These are phyloP conservation scores for Melanaphis sacchari DNA, from an alignment of 1,140 invertebrate genomes.

Conservation along the genomic window DNA sequence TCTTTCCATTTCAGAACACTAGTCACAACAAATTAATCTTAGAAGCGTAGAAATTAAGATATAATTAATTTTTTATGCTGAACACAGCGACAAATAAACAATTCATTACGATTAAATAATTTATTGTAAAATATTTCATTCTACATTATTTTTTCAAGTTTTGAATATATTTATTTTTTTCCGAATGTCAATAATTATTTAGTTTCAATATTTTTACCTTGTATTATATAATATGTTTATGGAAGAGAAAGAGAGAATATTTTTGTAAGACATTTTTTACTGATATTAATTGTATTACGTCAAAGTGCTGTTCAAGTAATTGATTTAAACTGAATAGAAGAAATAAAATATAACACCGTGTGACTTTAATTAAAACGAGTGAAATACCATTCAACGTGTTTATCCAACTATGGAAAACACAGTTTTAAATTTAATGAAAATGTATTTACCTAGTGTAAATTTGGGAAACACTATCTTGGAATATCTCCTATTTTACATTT, in stretches of 20 bases:
- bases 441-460: background rate
- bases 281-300: background rate
- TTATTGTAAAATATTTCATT: background rate
- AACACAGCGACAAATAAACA: background rate
- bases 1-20: background rate
- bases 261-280: background rate
- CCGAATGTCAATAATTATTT: background rate
- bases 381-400: background rate
- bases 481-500: background rate
- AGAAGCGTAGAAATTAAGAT: background rate
- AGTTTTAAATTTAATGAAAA: constrained; percentile 1
- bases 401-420: background rate
- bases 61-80: background rate
- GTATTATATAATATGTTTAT: background rate
- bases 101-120: background rate
- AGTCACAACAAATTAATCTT: background rate
- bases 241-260: background rate
- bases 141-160: background rate
- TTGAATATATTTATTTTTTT: background rate
- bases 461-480: background rate
- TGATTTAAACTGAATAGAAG: constrained; percentile 19
- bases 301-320: background rate
- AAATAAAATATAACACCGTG: background rate
- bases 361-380: constrained; percentile 26
- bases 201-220: background rate